phyloP scores from a whole-genome alignment of 2,888 invertebrate genomes.

The Aethes cnicana region DNA sequence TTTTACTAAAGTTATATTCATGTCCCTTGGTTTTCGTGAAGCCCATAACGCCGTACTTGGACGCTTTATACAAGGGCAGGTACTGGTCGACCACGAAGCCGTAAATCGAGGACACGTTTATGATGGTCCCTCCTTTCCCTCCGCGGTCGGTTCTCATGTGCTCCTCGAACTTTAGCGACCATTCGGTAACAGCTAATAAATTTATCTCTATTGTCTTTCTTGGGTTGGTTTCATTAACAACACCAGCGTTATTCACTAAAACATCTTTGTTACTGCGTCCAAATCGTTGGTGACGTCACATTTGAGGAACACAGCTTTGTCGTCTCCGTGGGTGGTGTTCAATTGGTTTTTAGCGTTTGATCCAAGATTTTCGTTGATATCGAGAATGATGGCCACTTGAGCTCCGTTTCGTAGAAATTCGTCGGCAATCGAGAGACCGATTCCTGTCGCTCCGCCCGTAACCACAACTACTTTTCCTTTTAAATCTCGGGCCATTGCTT shows the following conservation, averaged over 20 bases:
- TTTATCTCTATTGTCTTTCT: slow-evolving; percentile 43
- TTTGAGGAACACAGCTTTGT: slow-evolving; percentile 57
- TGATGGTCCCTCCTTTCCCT: slow-evolving; percentile 77
- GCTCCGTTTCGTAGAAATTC: slow-evolving; percentile 11
- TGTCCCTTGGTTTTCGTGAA: slow-evolving; percentile 67
- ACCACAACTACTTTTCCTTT: slow-evolving; percentile 4
- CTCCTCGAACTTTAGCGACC: slow-evolving; percentile 69
- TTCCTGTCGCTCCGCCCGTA: slow-evolving; percentile 16
- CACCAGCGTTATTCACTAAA: slow-evolving; percentile 55
- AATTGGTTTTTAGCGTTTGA: slow-evolving; percentile 52
- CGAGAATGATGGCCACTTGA: slow-evolving; percentile 22
- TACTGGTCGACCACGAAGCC: slow-evolving; percentile 71
- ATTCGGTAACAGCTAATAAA: slow-evolving; percentile 32
- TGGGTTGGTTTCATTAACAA: slow-evolving; percentile 34
- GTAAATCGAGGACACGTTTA: slow-evolving; percentile 82
- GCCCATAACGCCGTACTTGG: slow-evolving; percentile 77
- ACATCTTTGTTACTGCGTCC: slow-evolving; percentile 54
- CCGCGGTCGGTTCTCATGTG: slow-evolving; percentile 71
- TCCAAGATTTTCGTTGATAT: slow-evolving; percentile 49
- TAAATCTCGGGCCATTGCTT: slow-evolving; percentile 12
- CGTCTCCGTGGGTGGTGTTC: slow-evolving; percentile 56
- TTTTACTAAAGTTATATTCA: slow-evolving; percentile 58
- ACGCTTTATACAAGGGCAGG: slow-evolving; percentile 77
- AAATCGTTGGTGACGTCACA: slow-evolving; percentile 65
- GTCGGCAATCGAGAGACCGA: slow-evolving; percentile 14